Evolutionary conservation across 2,113 vertebrate genomes (phyloP).

Genomic region (Apteryx owenii): DNA sequence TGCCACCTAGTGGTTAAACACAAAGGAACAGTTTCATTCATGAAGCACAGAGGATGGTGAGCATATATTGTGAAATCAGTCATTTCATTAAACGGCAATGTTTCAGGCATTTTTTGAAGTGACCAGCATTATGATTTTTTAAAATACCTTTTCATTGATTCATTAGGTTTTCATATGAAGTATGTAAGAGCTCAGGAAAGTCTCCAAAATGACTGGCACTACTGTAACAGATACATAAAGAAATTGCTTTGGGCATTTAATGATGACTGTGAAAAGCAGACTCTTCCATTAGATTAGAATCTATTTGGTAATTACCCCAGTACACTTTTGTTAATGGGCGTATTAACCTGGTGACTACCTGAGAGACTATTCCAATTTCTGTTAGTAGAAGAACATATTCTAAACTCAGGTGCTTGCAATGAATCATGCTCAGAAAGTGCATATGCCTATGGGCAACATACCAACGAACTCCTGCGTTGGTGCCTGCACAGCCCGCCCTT

Average conservation of each 20-base stretch:
- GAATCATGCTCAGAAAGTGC: background rate
- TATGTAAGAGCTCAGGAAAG: background rate
- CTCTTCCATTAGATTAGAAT: background rate
- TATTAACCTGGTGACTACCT: background rate
- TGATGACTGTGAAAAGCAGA: background rate
- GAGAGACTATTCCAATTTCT: background rate
- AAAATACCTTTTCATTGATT: background rate
- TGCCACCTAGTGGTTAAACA: conserved; percentile 51
- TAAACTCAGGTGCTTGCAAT: accelerated
- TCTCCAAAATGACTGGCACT: background rate
- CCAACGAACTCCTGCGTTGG: background rate
- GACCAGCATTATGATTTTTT: background rate
- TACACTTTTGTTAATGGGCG: background rate
- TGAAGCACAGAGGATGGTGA: background rate
- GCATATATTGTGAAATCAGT: background rate
- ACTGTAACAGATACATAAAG: background rate
- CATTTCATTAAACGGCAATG: background rate
- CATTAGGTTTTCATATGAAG: background rate
- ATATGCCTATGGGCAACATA: background rate
- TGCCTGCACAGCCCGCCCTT: background rate
- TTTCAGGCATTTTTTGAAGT: background rate
- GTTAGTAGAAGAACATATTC: background rate
- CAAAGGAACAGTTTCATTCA: accelerated
- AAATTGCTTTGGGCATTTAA: background rate
- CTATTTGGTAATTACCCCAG: background rate